A percentile compares a stretch with the other conserved stretches of the same genome.
These are phyloP conservation scores for Mycetomoellerius zeteki DNA, from an alignment of 1,140 invertebrate species.

Conservation along the genomic window DNA sequence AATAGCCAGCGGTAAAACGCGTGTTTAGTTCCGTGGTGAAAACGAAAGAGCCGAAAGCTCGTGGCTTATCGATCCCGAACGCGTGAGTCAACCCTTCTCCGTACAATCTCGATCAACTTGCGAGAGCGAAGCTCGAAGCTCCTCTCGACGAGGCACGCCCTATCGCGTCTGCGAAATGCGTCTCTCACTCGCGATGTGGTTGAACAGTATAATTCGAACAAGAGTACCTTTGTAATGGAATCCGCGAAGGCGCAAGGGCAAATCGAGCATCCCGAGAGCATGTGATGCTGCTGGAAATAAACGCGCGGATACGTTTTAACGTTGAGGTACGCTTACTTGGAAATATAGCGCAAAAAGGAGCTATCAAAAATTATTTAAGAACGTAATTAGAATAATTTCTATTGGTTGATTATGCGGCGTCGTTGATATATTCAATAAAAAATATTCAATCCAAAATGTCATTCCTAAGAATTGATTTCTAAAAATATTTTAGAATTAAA, in stretches of 20 bases:
- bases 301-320: not conserved
- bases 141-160: slow-evolving; percentile 32
- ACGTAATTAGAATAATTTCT: not conserved
- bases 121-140: slow-evolving; percentile 4
- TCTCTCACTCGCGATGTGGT: not conserved
- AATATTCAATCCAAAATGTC: not conserved
- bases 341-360: not conserved
- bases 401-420: not conserved
- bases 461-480: slow-evolving; percentile 1
- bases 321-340: slow-evolving; percentile 4
- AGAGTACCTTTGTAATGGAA: not conserved
- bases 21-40: slow-evolving; percentile 33
- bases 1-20: slow-evolving; percentile 59
- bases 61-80: slow-evolving; percentile 23
- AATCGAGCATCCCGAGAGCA: not conserved
- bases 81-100: not conserved
- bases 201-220: not conserved
- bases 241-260: not conserved
- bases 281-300: slow-evolving; percentile 36
- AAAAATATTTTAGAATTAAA: not conserved
- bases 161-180: not conserved
- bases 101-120: not conserved
- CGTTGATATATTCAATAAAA: not conserved
- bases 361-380: not conserved
- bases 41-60: slow-evolving; percentile 14